phyloP scores from a whole-genome alignment of 2,797 vertebrate species.

The Rhyacichthys aspro region DNA sequence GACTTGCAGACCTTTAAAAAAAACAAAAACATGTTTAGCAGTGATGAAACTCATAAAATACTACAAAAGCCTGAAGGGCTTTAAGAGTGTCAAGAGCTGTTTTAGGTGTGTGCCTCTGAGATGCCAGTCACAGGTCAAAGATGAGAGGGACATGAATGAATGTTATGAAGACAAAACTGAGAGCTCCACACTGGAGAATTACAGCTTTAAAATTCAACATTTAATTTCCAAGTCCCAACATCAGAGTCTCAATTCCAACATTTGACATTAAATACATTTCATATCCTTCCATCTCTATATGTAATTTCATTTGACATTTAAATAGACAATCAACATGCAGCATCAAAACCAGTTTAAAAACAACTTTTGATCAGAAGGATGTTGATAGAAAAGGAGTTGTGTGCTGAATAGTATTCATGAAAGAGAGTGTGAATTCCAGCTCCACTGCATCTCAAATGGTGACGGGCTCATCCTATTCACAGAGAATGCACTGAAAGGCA shows the following conservation, averaged over 20 bases:
- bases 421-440: slow-evolving; percentile 15
- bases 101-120: slow-evolving; percentile 27
- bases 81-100: slow-evolving; percentile 33
- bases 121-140: slow-evolving; percentile 54
- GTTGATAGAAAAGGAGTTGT: slow-evolving; percentile 19
- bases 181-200: slow-evolving; percentile 17
- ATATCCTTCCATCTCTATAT: slow-evolving; percentile 23
- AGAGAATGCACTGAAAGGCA: slow-evolving; percentile 34
- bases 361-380: slow-evolving; percentile 14
- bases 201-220: slow-evolving; percentile 31
- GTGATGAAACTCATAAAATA: slow-evolving; percentile 27
- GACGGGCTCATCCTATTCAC: slow-evolving; percentile 42
- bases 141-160: slow-evolving; percentile 40
- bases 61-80: slow-evolving; percentile 18
- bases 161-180: slow-evolving; percentile 30
- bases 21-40: slow-evolving; percentile 20
- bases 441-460: slow-evolving; percentile 13
- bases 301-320: slow-evolving; percentile 32
- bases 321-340: slow-evolving; percentile 29
- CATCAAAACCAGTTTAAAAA: slow-evolving; percentile 4
- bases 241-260: no score
- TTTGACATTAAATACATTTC: no score
- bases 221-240: slow-evolving; percentile 40
- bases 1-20: neutral
- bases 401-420: slow-evolving; percentile 26